These are phyloP conservation scores for Trogon melanurus DNA, from an alignment of 2,113 vertebrate species.

Conservation along the genomic window DNA sequence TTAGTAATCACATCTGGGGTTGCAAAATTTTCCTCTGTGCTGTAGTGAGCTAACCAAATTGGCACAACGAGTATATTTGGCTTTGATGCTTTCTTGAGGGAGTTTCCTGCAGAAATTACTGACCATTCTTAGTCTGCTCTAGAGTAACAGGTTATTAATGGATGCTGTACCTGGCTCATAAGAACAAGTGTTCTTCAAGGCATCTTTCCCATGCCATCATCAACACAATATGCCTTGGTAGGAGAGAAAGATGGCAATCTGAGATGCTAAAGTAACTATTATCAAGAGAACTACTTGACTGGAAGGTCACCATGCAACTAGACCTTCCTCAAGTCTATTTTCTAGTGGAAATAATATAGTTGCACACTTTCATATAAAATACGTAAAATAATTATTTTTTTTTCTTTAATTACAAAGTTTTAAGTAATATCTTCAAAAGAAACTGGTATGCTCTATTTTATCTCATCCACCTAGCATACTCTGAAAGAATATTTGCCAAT, in stretches of 20 bases:
- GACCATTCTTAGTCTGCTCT: neutral
- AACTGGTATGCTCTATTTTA: neutral
- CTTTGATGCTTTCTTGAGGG: neutral
- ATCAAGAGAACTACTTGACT: neutral
- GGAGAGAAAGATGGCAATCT: neutral
- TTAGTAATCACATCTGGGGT: neutral
- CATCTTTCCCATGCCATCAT: neutral
- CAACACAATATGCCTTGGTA: fast-evolving
- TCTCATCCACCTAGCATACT: neutral
- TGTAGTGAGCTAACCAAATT: neutral
- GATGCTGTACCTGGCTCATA: neutral
- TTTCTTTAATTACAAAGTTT: neutral
- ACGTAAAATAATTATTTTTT: neutral
- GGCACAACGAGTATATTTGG: neutral
- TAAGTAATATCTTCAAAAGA: neutral
- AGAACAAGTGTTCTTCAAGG: neutral
- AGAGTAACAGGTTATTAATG: neutral
- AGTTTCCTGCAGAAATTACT: neutral
- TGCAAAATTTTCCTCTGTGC: neutral
- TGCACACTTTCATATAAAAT: neutral
- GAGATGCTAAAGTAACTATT: neutral
- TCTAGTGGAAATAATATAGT: neutral
- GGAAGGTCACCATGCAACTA: neutral
- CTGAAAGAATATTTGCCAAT: neutral
- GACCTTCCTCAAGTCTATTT: neutral